Base-by-base conservation (phyloP, 1,140 invertebrate species). In the Lepidostoma basale region DNA sequence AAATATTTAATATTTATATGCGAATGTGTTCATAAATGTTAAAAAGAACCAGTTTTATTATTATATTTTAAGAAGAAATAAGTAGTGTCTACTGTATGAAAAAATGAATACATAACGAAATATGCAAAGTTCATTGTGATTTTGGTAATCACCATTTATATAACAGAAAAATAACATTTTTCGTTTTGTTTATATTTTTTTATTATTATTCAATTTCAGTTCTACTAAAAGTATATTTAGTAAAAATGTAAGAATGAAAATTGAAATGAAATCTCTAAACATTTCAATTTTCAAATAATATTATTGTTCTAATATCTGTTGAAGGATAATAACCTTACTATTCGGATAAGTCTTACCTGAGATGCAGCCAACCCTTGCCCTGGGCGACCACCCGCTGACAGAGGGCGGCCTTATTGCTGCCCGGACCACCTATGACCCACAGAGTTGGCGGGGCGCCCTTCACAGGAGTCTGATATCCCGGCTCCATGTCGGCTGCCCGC, bases 401-500 rank as follows among this genome's bases (percentile, higher is more conserved):
- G 12, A 94, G 77, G 0, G 83, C 79, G 10, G 88, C 87, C 77
- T 94, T 95, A 68, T 87, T 87, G 73, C 90, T 92, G 25, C 92
- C 92, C 0, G 92, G 92, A 14, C 92, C 92, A 42, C 92, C 91
- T 69, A 94, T 90, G 0, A 94, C 88, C 90, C 91, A 94, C 52
- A 94, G 86, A 26, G 90, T 85, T 5, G 85, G 33, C 9, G 44
- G 16, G 73, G 85, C 78, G 42, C 58, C 65, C 30, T 68, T 66
- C 10, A 64, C 45, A 1, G 67, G 42, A 20, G 30, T 54, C 16
- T 69, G 54, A 36, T 67, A 64, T 5, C 63, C 60, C 6, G 40
- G 39, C 62, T 73, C 68, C 68, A 70, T 70, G 3, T 76, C 62
- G 2, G 74, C 74, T 5, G 79, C 79, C 3, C 76, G 77, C 0